A percentile compares a stretch with the other conserved stretches of the same genome.
Conservation (phyloP, 2,797 vertebrate genomes). For the Oreochromis mossambicus region DNA sequence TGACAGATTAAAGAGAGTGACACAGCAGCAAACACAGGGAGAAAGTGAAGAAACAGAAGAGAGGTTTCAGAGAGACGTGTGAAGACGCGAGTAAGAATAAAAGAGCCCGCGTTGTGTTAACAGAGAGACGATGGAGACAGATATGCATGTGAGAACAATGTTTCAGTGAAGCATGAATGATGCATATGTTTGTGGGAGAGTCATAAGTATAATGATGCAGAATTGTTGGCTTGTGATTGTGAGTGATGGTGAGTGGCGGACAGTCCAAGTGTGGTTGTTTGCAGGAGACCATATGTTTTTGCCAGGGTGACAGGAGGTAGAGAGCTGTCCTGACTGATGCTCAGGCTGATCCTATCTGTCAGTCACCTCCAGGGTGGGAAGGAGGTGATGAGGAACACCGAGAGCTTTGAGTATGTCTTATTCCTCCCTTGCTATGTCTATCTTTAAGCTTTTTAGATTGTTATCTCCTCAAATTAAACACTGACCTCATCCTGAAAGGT, state of each 20-base stretch:
- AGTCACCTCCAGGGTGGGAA: constrained; percentile 45
- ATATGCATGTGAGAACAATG: constrained; percentile 28
- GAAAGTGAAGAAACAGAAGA: background rate
- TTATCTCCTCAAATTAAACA: background rate
- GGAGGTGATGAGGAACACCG: constrained; percentile 12
- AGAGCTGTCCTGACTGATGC: constrained; percentile 46
- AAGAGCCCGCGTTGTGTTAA: background rate
- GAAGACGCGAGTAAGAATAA: background rate
- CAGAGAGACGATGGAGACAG: background rate
- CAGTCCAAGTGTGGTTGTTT: background rate
- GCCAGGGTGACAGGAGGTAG: constrained; percentile 30
- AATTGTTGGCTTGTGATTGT: constrained; percentile 5
- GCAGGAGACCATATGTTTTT: constrained; percentile 53
- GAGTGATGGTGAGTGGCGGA: constrained; percentile 17
- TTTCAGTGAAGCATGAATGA: constrained; percentile 21
- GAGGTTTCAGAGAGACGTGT: background rate
- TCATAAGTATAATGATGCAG: constrained; percentile 15
- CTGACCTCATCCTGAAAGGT: background rate
- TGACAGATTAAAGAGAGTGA: constrained; percentile 1
- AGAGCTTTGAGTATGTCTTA: background rate
- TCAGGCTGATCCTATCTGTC: constrained; percentile 60
- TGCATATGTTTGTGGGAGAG: constrained; percentile 10
- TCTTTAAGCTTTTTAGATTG: background rate
- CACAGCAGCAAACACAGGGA: background rate
- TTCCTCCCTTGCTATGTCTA: background rate